Base-by-base conservation (phyloP, 2,113 vertebrate genomes). In the Spilogale gracilis region DNA sequence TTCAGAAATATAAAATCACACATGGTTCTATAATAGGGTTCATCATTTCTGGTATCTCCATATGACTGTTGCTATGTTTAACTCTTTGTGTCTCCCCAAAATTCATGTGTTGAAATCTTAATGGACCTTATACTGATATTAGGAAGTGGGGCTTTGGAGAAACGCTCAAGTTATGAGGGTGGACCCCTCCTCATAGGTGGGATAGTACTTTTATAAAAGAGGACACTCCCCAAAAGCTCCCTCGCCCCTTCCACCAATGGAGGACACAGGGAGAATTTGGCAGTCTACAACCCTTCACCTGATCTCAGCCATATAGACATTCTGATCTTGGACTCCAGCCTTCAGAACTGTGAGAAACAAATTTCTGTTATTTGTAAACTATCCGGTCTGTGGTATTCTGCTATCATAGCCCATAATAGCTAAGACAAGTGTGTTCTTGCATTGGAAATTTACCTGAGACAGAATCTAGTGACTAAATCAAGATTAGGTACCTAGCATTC, bases 1-100 rank as follows among this genome's bases (percentile, higher is more conserved):
- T 91, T 97, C 43, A 87, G 11, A 87, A 88, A 84, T 69, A 91
- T 32, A 96, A 88, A 93, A 56, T 21, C 5, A 56, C 63, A 4
- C 18, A 16, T 18, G 30, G 74, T 30, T 48, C 9, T 81, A 20
- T 43, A 83, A n/a, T 85, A 18, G 84, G 12, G 1, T 69, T 63
- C 10, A n/a, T 52, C 9, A 21, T 30, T 91, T 4, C 1, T 92
- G 32, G 9, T 11, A 84, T 54, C 32, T 90, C 67, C 56, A 65
- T 1, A 50, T 54, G 21, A 78, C 60, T 32, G 3, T 58, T 60
- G 17, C 12, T 60, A 43, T 43, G 9, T 43, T 61, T 61, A 14
- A 93, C 79, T 81, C 17, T 54, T 14, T 84, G 6, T 54, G 1
- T 18, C 9, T 2, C 5, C 20, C 9, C 23, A 1, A 63, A 89